Evolutionary conservation across 2,888 invertebrate species (phyloP).

Genomic region (Volucella bombylans): DNA sequence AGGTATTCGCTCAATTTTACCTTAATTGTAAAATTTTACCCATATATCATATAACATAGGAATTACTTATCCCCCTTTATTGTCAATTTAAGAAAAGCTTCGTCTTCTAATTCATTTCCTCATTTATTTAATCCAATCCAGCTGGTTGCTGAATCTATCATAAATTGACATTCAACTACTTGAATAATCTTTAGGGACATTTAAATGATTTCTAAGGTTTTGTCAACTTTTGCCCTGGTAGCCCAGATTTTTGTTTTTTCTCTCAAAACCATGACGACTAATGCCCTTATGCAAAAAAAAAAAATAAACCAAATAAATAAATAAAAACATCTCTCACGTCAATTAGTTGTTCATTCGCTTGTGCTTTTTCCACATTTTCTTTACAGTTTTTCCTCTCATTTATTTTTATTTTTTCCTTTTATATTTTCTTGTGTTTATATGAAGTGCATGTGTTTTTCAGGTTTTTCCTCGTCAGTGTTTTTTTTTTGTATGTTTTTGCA

Average conservation of each 20-base stretch:
- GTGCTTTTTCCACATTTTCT: slow-evolving; percentile 58
- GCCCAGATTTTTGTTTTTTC: slow-evolving; percentile 57
- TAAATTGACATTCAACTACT: slow-evolving; percentile 54
- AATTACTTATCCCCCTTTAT: too few species aligned
- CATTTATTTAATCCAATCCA: slow-evolving; percentile 27
- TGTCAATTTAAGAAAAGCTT: neutral
- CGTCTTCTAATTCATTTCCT: neutral
- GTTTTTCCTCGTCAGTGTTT: neutral
- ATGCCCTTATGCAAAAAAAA: slow-evolving; percentile 43
- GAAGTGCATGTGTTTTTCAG: slow-evolving; percentile 66
- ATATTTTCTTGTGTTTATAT: slow-evolving; percentile 47
- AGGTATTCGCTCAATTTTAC: too few species aligned
- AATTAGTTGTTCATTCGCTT: slow-evolving; percentile 70
- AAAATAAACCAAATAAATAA: neutral
- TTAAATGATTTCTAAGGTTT: slow-evolving; percentile 53
- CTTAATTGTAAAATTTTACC: too few species aligned
- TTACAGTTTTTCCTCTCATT: slow-evolving; percentile 28
- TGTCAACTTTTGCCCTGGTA: slow-evolving; percentile 63
- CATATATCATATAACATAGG: too few species aligned
- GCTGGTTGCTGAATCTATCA: slow-evolving; percentile 25
- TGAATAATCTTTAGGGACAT: slow-evolving; percentile 42
- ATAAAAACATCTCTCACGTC: slow-evolving; percentile 68
- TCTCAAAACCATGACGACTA: slow-evolving; percentile 48
- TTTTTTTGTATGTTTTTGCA: slow-evolving; percentile 63
- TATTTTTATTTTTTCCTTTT: slow-evolving; percentile 35